phyloP scores from a whole-genome alignment of 2,888 invertebrate genomes.

The Chloromyia formosa region DNA sequence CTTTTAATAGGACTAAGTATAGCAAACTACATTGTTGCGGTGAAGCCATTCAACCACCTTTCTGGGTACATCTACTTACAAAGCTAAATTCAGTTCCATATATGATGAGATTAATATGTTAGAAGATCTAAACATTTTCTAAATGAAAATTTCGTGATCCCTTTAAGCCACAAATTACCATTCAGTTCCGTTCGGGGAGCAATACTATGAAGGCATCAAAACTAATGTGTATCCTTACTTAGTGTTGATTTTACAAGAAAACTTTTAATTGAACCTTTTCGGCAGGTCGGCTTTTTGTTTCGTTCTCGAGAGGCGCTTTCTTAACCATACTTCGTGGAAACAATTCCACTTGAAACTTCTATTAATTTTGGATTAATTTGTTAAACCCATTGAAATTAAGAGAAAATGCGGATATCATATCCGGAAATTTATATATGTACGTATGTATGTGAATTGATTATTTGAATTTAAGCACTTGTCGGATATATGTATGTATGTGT shows the following conservation, averaged over 20 bases:
- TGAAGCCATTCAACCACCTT: too few species aligned
- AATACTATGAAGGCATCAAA: neutral
- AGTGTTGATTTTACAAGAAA: slow-evolving; percentile 22
- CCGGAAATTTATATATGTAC: too few species aligned
- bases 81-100: too few species aligned
- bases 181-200: neutral
- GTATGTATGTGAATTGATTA: slow-evolving; percentile 10
- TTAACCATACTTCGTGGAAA: neutral
- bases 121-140: too few species aligned
- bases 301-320: neutral
- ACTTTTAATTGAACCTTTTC: slow-evolving; percentile 40
- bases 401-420: slow-evolving; percentile 21
- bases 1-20: too few species aligned
- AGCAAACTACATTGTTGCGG: too few species aligned
- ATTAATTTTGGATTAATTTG: slow-evolving; percentile 41
- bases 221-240: too few species aligned
- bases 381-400: slow-evolving; percentile 4
- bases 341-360: slow-evolving; percentile 26
- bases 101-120: too few species aligned
- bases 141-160: too few species aligned
- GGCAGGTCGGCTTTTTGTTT: neutral
- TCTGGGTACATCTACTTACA: too few species aligned
- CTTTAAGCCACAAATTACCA: too few species aligned
- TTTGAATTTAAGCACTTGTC: neutral
- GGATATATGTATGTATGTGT: too few species aligned